Base-by-base conservation (phyloP, 1,140 invertebrate genomes). In the Meloidogyne floridensis region DNA sequence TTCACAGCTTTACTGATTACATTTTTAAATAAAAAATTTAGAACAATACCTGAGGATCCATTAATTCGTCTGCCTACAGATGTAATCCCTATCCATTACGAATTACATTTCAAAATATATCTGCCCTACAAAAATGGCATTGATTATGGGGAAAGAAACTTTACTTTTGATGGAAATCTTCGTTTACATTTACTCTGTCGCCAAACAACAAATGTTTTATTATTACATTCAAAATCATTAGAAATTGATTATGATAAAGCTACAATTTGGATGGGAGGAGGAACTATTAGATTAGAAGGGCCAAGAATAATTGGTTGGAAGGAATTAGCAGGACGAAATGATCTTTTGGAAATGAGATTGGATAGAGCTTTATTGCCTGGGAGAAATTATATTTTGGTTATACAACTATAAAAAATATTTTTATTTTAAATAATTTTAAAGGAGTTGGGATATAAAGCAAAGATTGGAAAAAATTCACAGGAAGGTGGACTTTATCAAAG, bases 101-200 rank as follows among this genome's bases (percentile, higher is more conserved):
- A 80, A 69, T 71, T 80, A 18, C 72, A 80, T 42, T 51, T 80
- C 15, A 80, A 79, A 53, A 71, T 18, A 7, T 76, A 80, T 56
- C 51, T 80, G 18, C 80, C 80, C 72, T 80, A 81, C 51, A 59
- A 56, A 59, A 43, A 53, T 3, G 53, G 42, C 6, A 11, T 80
- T 10, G 9, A 74, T 75, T 80, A 47, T 69, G 80, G 77, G 42
- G 54, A 72, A 43, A 80, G 47, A 47, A 80, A 80, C 47, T 81
- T 74, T 59, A 81, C 42, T 59, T 42, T 80, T 72, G 72, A 80
- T 71, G 80, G 80, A 59, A 81, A 80, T 69, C 65, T 80, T 59
- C 80, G 80, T 20, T 43, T 80, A 65, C 9, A 73, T 18, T 51
- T 80, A n/a, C 42, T 80, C 43, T 80, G 80, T 51, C 18, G 72